phyloP scores from a whole-genome alignment of 2,797 vertebrate genomes.

The Acanthopagrus latus region DNA sequence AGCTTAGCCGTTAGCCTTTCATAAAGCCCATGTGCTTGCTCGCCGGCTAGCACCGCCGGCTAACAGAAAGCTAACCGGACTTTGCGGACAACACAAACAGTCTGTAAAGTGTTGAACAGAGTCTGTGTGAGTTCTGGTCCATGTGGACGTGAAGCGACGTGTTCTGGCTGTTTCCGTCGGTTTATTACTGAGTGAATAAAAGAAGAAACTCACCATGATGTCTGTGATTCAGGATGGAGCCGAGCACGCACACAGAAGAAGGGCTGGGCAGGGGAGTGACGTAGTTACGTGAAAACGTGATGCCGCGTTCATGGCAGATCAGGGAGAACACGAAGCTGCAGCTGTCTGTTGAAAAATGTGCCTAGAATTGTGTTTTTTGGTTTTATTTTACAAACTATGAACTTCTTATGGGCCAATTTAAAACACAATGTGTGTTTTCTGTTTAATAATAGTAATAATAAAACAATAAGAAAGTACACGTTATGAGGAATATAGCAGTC shows the following conservation, averaged over 20 bases:
- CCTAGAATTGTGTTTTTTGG: no score
- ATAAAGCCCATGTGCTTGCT: slow-evolving; percentile 71
- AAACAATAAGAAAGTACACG: no score
- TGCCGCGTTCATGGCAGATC: slow-evolving; percentile 30
- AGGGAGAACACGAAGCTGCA: fast-evolving
- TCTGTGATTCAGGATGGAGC: slow-evolving; percentile 35
- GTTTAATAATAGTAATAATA: no score
- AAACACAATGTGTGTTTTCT: no score
- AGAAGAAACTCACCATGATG: slow-evolving; percentile 75
- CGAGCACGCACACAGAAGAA: slow-evolving; percentile 51
- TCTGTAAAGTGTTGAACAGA: fast-evolving
- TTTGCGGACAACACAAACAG: fast-evolving
- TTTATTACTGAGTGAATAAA: fast-evolving
- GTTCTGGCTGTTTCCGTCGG: fast-evolving
- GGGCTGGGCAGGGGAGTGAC: slow-evolving; percentile 45
- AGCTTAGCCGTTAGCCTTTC: slow-evolving; percentile 54
- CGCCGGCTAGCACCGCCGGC: slow-evolving; percentile 62
- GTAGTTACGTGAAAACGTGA: slow-evolving; percentile 36
- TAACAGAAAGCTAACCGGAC: not conserved
- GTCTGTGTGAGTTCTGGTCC: fast-evolving
- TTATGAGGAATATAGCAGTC: no score
- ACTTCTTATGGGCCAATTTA: no score
- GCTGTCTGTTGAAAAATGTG: not conserved
- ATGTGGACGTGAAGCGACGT: fast-evolving
- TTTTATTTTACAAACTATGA: no score